These are phyloP conservation scores for Adrianichthys oophorus DNA, from an alignment of 2,797 vertebrate species.

Conservation along the genomic window DNA sequence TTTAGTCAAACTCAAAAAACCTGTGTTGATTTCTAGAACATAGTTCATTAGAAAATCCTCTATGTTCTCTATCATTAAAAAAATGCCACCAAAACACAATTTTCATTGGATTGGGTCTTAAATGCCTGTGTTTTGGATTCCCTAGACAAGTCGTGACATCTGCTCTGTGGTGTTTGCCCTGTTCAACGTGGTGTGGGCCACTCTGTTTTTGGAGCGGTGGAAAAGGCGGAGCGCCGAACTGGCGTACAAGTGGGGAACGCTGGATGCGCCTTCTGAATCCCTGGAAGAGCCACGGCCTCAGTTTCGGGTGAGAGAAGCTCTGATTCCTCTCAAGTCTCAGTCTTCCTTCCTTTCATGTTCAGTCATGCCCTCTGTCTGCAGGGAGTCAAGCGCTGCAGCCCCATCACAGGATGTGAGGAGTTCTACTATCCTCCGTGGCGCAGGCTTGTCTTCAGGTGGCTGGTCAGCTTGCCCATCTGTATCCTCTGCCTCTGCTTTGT, in stretches of 20 bases:
- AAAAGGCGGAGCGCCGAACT: conserved; percentile 92
- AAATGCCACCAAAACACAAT: no score
- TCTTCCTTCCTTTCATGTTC: not conserved
- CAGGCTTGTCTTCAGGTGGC: conserved; percentile 89
- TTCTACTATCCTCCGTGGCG: conserved; percentile 96
- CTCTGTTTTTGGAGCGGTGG: conserved; percentile 95
- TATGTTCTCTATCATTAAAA: no score
- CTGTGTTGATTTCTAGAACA: no score
- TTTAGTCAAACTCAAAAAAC: no score
- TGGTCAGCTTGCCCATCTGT: conserved; percentile 93
- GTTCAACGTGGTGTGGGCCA: conserved; percentile 97
- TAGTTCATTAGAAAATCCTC: no score
- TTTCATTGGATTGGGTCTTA: no score
- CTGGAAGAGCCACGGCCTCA: conserved; percentile 94
- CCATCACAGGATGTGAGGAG: conserved; percentile 90
- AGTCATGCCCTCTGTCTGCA: conserved; percentile 43
- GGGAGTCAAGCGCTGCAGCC: conserved; percentile 92
- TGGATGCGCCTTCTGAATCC: conserved; percentile 88
- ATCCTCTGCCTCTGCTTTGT: conserved; percentile 88
- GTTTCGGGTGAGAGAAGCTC: conserved; percentile 84
- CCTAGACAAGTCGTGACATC: conserved; percentile 93
- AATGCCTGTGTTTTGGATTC: conserved; percentile 16
- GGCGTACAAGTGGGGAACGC: conserved; percentile 95
- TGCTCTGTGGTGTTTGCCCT: conserved; percentile 95
- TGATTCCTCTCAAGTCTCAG: not conserved